A percentile compares a stretch with the other conserved stretches of the same genome.
Evolutionary conservation across 2,888 invertebrate species (phyloP).

Genomic region (Brachynemurus nebulosus): DNA sequence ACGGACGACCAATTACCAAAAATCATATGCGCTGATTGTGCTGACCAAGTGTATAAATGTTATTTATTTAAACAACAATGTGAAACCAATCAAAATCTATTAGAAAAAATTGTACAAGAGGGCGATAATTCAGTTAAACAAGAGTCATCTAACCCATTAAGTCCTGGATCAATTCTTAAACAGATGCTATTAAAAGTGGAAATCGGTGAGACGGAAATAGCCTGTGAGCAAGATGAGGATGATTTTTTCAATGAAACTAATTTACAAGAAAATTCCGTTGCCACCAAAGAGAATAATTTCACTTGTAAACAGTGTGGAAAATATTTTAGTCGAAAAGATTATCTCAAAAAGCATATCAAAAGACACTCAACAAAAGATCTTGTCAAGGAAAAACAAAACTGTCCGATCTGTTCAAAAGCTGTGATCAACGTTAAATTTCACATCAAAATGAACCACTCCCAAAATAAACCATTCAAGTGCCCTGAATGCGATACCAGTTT

Average conservation of each 20-base stretch:
- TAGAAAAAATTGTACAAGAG: neutral
- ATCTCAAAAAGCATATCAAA: neutral
- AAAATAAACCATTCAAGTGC: neutral
- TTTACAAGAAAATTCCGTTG: too few relatives aligned
- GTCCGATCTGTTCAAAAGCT: constrained; percentile 1
- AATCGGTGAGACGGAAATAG: too few relatives aligned
- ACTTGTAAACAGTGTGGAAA: neutral
- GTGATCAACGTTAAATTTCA: neutral
- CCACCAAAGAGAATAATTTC: neutral
- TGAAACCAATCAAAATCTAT: neutral
- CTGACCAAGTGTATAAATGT: neutral
- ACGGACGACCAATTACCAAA: neutral
- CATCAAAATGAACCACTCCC: constrained; percentile 1
- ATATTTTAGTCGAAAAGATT: neutral
- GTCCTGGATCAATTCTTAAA: neutral
- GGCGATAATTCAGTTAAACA: neutral
- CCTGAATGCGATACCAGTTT: neutral
- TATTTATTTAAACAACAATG: neutral
- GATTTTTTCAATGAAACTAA: neutral
- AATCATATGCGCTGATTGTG: neutral
- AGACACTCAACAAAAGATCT: neutral
- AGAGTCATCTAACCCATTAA: neutral
- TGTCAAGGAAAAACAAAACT: neutral
- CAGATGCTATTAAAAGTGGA: neutral
- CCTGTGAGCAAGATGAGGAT: neutral